Base-by-base conservation (phyloP, 2,797 vertebrate genomes). In the Steatocranus sp. region DNA sequence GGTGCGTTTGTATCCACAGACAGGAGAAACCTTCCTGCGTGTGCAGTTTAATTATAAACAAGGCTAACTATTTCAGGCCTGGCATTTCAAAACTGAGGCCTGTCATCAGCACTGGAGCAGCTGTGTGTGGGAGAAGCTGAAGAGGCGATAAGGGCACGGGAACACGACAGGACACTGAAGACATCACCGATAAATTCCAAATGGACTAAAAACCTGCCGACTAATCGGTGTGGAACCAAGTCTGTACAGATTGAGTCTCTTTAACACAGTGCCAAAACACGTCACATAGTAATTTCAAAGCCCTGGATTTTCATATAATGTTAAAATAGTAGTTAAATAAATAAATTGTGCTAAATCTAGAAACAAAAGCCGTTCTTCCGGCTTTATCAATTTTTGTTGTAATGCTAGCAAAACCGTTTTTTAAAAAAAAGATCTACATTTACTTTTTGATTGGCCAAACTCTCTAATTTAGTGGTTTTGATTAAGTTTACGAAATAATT, bases 41-140 rank as follows among this genome's bases (percentile, higher is more conserved):
- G 77, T 54, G 78, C 18, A 15, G 88, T 86, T 78, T 90, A 90
- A 91, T 91, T 93, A 89, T 91, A 94, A 92, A 88, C 83, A 66
- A 3, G 75, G 34, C 41, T 43, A 84, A 85, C 92, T 96, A 95
- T 96, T 95, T 93, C 82, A 76, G 91, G 88, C 83, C 41, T 90
- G 91, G 88, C 89, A 91, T 93, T 88, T 92, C 46, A 75, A 82
- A 78, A 75, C 53, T 7, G 51, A 48, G 48, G 78, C 56, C 87
- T 92, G 89, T 92, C 88, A 92, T 89, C 87, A 83, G 83, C 56
- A 51, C n/a, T 18, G 81, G 23, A 85, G 89, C 94, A 91, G 93
- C 89, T 93, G 92, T 79, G 88, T 79, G 92, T 91, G 92, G 87
- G 92, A 75, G 87, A 78, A 25, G 30, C 75, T 56, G 25, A 8